Evolutionary conservation across 2,113 vertebrate species (phyloP).

Genomic region (Coptodon rendalli): DNA sequence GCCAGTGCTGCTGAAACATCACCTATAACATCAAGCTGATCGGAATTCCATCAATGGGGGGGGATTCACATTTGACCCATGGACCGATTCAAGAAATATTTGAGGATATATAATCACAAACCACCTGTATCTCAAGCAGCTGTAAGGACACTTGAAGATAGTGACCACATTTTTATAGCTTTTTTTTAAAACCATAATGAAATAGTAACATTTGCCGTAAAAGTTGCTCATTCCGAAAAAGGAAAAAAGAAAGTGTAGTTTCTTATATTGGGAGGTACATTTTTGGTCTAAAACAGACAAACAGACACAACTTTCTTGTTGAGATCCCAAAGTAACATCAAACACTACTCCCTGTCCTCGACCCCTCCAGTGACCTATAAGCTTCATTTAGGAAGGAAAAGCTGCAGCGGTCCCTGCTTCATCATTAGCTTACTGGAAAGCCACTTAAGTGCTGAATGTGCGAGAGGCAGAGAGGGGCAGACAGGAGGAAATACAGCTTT

Average conservation of each 20-base stretch:
- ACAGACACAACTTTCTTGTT: neutral
- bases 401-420: conserved; percentile 6
- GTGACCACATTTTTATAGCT: neutral
- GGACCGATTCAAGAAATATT: neutral
- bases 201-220: neutral
- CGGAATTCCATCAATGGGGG: neutral
- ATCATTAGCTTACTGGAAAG: conserved; percentile 58
- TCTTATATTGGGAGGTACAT: neutral
- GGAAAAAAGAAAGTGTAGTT: neutral
- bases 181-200: neutral
- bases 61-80: neutral
- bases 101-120: neutral
- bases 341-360: neutral
- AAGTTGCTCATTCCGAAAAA: neutral
- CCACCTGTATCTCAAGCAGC: neutral
- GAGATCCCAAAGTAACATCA: neutral
- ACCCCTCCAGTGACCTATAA: conserved; percentile 4
- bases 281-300: neutral
- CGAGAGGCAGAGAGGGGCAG: neutral
- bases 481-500: neutral
- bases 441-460: conserved; percentile 43
- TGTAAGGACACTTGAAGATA: neutral
- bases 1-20: neutral
- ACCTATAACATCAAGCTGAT: neutral
- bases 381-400: conserved; percentile 26